phyloP scores from a whole-genome alignment of 2,888 invertebrate genomes.

The Sesia bembeciformis region DNA sequence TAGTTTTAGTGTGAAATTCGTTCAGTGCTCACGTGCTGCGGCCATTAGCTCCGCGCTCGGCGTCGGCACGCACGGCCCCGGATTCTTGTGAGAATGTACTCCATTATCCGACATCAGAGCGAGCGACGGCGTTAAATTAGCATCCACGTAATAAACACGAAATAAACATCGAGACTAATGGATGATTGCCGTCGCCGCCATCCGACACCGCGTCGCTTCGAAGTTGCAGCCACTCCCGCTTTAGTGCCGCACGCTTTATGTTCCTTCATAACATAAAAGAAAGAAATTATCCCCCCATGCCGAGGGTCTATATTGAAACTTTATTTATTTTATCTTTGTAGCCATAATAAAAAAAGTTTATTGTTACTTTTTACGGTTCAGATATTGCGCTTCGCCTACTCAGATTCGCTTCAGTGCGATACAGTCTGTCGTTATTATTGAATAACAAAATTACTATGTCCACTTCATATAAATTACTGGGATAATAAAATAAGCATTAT shows the following conservation, averaged over 20 bases:
- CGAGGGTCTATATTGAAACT: constrained; percentile 34
- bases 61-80: constrained; percentile 13
- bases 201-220: constrained; percentile 10
- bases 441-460: not conserved
- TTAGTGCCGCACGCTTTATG: constrained; percentile 17
- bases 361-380: constrained; percentile 51
- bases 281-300: constrained; percentile 17
- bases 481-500: not conserved
- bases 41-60: constrained; percentile 13
- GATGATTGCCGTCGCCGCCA: constrained; percentile 36
- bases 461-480: not conserved
- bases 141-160: constrained; percentile 53
- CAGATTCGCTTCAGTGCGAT: constrained; percentile 18
- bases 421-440: constrained; percentile 2
- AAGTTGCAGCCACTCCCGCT: constrained; percentile 10
- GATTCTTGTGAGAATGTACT: constrained; percentile 22
- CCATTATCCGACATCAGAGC: constrained; percentile 36
- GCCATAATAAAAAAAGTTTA: constrained; percentile 49
- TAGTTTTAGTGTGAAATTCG: constrained; percentile 18
- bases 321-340: constrained; percentile 50
- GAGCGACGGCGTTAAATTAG: constrained; percentile 42
- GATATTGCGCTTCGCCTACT: constrained; percentile 34
- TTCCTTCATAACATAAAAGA: constrained; percentile 22
- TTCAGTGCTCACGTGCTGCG: constrained; percentile 17
- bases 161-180: constrained; percentile 66